Conservation (phyloP, 2,888 invertebrate genomes). For the Archips crataeganus region DNA sequence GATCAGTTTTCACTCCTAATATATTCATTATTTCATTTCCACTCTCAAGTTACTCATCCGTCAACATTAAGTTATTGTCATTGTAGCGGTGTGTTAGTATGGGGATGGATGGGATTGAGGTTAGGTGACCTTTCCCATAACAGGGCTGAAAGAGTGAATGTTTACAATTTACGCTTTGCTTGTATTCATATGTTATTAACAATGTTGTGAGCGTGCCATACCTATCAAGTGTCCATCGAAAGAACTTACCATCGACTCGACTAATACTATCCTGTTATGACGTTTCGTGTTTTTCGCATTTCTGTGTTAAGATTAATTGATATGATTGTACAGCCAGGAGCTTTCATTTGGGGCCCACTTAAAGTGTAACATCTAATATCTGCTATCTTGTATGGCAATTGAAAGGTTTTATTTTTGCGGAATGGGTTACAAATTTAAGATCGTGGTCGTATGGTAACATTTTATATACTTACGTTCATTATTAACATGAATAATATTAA, state of each 20-base stretch:
- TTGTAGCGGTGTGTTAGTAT: constrained; percentile 23
- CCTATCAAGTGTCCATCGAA: constrained; percentile 51
- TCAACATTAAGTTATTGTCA: neutral
- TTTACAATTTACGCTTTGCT: constrained; percentile 70
- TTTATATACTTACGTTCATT: neutral
- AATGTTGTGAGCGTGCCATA: constrained; percentile 77
- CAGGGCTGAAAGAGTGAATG: constrained; percentile 59
- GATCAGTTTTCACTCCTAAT: constrained; percentile 13
- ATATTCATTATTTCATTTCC: constrained; percentile 35
- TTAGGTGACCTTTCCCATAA: constrained; percentile 44
- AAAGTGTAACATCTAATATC: no score
- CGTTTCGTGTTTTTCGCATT: constrained; percentile 1
- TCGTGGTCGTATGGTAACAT: neutral
- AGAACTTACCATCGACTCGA: constrained; percentile 18
- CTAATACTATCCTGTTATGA: constrained; percentile 9
- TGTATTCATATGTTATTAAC: constrained; percentile 69
- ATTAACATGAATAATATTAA: neutral
- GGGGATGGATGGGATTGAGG: constrained; percentile 43
- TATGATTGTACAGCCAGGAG: neutral
- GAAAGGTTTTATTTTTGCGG: no score
- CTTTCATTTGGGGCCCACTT: no score
- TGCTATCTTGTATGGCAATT: no score
- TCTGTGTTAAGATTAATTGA: constrained; percentile 1
- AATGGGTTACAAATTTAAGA: no score
- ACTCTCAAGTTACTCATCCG: neutral